phyloP scores from a whole-genome alignment of 2,797 vertebrate genomes.

The Eulemur rubriventer region DNA sequence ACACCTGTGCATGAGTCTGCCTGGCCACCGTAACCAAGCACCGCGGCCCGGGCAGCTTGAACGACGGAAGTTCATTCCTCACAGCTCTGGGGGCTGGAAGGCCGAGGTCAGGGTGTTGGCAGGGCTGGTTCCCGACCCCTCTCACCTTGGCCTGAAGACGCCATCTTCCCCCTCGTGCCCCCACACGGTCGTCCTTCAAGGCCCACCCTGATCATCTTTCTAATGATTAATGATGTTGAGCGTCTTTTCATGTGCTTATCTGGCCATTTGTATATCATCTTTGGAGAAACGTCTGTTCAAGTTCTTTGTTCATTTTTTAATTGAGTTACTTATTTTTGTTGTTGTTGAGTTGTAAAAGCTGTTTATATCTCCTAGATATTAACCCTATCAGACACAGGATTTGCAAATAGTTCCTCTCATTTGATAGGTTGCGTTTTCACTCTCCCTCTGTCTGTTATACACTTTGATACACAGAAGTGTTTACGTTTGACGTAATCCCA shows the following conservation, averaged over 20 bases:
- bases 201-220: fast-evolving
- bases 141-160: too few relatives aligned
- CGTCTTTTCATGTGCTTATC: background rate
- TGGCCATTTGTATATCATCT: too few relatives aligned
- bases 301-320: background rate
- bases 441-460: too few relatives aligned
- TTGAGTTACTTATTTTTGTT: background rate
- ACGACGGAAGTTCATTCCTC: background rate
- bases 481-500: background rate
- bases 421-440: too few relatives aligned
- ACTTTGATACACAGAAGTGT: background rate
- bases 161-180: background rate
- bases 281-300: too few relatives aligned
- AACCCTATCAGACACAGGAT: background rate
- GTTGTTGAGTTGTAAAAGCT: background rate
- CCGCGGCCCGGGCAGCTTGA: fast-evolving
- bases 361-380: too few relatives aligned
- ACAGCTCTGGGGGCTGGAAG: background rate
- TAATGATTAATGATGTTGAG: fast-evolving
- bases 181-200: background rate
- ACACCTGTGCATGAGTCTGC: background rate
- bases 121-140: background rate
- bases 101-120: background rate
- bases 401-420: background rate
- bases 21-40: fast-evolving